phyloP scores from a whole-genome alignment of 2,888 invertebrate genomes.

The Oscheius sp. region DNA sequence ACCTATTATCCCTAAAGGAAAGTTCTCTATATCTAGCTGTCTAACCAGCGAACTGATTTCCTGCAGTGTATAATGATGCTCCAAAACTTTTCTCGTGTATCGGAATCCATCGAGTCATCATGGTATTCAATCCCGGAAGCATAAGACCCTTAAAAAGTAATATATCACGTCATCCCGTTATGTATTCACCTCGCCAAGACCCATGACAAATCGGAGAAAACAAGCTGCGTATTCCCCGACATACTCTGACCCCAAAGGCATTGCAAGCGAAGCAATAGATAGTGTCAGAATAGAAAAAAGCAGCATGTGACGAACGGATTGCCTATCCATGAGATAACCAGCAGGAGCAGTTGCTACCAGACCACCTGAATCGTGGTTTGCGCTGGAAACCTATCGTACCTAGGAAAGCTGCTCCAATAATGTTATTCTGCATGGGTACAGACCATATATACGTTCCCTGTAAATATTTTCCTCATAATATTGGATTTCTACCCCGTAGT shows the following conservation, averaged over 20 bases:
- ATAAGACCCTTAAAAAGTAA: conserved; percentile 46
- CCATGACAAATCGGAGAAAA: conserved; percentile 51
- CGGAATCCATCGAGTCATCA: conserved; percentile 62
- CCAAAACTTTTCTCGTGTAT: conserved; percentile 55
- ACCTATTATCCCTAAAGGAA: conserved; percentile 55
- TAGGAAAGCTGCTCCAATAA: conserved; percentile 38
- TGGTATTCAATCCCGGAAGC: conserved; percentile 55
- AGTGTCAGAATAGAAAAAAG: conserved; percentile 30
- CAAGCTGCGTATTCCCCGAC: conserved; percentile 46
- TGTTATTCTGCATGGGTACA: conserved; percentile 33
- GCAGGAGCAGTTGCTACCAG: conserved; percentile 38
- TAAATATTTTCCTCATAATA: neutral
- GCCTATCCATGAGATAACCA: conserved; percentile 36
- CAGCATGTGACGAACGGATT: conserved; percentile 41
- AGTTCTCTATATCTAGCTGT: neutral
- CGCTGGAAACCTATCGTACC: conserved; percentile 14
- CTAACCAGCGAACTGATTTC: conserved; percentile 53
- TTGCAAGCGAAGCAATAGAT: conserved; percentile 31
- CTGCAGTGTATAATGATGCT: conserved; percentile 57
- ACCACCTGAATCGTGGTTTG: conserved; percentile 35
- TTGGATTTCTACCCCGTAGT: neutral
- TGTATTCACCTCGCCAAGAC: conserved; percentile 45
- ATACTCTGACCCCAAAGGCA: conserved; percentile 44
- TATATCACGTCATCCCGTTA: neutral
- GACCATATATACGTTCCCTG: conserved; percentile 43